phyloP scores from a whole-genome alignment of 2,888 invertebrate species.

The Deilephila elpenor region DNA sequence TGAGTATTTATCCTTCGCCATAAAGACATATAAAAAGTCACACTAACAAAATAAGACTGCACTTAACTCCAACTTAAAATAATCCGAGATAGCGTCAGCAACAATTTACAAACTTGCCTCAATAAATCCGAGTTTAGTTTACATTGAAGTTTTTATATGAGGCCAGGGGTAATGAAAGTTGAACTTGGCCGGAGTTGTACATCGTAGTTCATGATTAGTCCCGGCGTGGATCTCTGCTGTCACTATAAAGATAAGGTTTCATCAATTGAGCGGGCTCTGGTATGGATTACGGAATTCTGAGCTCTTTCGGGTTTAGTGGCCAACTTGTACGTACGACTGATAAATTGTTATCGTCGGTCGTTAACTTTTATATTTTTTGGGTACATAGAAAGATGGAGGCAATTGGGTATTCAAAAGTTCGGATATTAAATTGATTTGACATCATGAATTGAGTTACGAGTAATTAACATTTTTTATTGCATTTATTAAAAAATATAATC shows the following conservation, averaged over 20 bases:
- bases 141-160: constrained; percentile 60
- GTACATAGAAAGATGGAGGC: not conserved
- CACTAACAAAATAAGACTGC: not conserved
- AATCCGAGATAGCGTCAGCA: constrained; percentile 9
- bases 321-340: constrained; percentile 11
- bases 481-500: too few species aligned
- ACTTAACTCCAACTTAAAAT: constrained; percentile 23
- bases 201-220: constrained; percentile 61
- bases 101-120: constrained; percentile 28
- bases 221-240: constrained; percentile 54
- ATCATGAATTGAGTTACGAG: too few species aligned
- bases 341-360: constrained; percentile 19
- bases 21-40: not conserved
- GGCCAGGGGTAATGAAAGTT: constrained; percentile 56
- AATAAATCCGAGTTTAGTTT: constrained; percentile 58
- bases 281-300: constrained; percentile 39
- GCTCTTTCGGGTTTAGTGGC: constrained; percentile 36
- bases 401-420: not conserved
- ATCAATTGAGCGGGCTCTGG: constrained; percentile 52
- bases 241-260: constrained; percentile 61
- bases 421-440: not conserved
- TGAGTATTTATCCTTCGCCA: not conserved
- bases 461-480: too few species aligned
- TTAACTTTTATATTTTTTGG: constrained; percentile 25
- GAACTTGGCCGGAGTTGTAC: constrained; percentile 54